These are phyloP conservation scores for Protobothrops flavoviridis DNA, from an alignment of 2,113 vertebrate genomes.

Conservation along the genomic window DNA sequence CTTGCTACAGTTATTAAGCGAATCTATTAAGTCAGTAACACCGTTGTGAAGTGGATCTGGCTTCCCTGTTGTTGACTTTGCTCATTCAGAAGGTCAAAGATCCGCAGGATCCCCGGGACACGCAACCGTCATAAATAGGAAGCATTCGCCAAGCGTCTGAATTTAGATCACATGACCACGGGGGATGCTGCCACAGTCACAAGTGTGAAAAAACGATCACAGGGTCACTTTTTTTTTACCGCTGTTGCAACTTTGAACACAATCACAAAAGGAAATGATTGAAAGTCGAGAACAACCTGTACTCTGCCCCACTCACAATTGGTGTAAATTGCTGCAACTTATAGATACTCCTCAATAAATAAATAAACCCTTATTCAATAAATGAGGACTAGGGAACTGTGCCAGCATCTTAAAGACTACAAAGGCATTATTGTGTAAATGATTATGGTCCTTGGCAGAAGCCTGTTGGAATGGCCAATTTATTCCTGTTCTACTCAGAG, in stretches of 20 bases:
- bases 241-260: background rate
- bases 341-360: too few species aligned
- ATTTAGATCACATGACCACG: background rate
- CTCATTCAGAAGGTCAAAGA: background rate
- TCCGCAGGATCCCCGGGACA: background rate
- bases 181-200: background rate
- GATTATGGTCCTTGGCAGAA: background rate
- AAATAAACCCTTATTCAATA: too few species aligned
- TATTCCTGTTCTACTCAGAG: too few species aligned
- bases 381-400: too few species aligned
- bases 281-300: too few species aligned
- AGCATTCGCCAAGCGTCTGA: background rate
- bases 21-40: background rate
- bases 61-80: background rate
- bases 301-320: too few species aligned
- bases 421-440: too few species aligned
- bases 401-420: too few species aligned
- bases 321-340: too few species aligned
- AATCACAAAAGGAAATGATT: background rate
- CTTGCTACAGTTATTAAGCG: background rate
- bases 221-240: background rate
- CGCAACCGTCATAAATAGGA: background rate
- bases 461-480: too few species aligned
- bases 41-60: background rate
- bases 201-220: background rate